A percentile compares a stretch with the other conserved stretches of the same genome.
phyloP scores from a whole-genome alignment of 2,113 vertebrate species.

The Poeciliopsis retropinna region DNA sequence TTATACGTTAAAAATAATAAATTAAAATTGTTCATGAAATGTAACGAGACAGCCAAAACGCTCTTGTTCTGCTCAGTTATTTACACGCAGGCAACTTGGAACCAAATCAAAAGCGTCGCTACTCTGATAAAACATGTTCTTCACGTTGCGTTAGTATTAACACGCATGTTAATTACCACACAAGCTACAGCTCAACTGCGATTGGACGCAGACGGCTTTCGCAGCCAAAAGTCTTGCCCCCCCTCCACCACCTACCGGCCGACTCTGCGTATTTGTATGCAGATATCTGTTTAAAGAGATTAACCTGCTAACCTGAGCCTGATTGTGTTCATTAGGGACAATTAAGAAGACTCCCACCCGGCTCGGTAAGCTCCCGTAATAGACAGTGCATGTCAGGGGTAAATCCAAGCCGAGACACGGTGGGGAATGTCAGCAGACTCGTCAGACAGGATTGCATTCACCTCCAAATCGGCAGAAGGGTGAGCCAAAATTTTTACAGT shows the following conservation, averaged over 20 bases:
- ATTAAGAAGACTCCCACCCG: neutral
- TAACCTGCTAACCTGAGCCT: neutral
- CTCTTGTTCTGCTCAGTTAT: neutral
- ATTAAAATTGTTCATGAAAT: too few relatives aligned
- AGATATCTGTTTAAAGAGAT: conserved; percentile 9
- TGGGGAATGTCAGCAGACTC: neutral
- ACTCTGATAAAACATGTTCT: neutral
- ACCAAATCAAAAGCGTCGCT: too few relatives aligned
- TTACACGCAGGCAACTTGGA: too few relatives aligned
- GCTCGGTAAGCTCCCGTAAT: neutral
- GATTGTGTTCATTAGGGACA: conserved; percentile 5
- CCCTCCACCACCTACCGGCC: neutral
- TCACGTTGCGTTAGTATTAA: neutral
- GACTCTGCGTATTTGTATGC: neutral
- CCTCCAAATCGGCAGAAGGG: neutral
- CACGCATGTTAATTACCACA: neutral
- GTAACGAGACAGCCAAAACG: neutral
- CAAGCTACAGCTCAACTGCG: neutral
- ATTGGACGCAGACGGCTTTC: neutral
- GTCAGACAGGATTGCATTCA: neutral
- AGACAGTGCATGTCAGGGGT: neutral
- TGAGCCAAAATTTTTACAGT: neutral
- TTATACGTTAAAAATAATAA: too few relatives aligned
- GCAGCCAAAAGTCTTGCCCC: neutral
- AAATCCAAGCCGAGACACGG: neutral